Percentiles rank a stretch among this genome's conserved stretches.
Conservation (phyloP, 2,797 vertebrate species). For the Hydrolagus colliei region DNA sequence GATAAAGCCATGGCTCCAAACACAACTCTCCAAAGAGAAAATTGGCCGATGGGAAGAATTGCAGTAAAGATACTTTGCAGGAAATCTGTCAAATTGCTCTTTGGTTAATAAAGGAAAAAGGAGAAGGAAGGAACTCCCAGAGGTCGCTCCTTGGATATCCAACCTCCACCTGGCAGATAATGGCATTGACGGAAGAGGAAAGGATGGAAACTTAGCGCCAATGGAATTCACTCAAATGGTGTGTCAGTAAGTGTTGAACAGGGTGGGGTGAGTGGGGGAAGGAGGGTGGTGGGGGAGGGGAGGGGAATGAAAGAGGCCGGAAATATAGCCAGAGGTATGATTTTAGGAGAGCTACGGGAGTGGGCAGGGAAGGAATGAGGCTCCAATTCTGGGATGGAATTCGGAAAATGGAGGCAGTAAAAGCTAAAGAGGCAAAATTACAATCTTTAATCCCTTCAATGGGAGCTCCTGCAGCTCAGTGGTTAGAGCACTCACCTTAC, state of each 20-base stretch:
- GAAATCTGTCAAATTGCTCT: slow-evolving; percentile 6
- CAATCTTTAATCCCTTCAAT: not conserved
- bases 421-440: not conserved
- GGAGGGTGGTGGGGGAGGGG: too few species aligned
- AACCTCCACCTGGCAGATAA: slow-evolving; percentile 52
- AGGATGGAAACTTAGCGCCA: slow-evolving; percentile 37
- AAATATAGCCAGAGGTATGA: not conserved
- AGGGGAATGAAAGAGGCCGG: not conserved
- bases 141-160: slow-evolving; percentile 47
- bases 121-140: slow-evolving; percentile 20
- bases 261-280: not conserved
- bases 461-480: not conserved
- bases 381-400: too few species aligned
- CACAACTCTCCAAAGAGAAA: too few species aligned
- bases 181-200: slow-evolving; percentile 46
- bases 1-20: too few species aligned
- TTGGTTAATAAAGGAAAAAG: slow-evolving; percentile 41
- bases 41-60: slow-evolving; percentile 32
- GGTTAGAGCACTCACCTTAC: not conserved
- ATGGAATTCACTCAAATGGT: slow-evolving; percentile 43
- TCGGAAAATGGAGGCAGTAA: too few species aligned
- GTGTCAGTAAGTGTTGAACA: slow-evolving; percentile 43
- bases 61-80: not conserved
- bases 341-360: not conserved
- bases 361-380: too few species aligned